Base-by-base conservation (phyloP, 2,888 invertebrate species). In the Amiota mariae region DNA sequence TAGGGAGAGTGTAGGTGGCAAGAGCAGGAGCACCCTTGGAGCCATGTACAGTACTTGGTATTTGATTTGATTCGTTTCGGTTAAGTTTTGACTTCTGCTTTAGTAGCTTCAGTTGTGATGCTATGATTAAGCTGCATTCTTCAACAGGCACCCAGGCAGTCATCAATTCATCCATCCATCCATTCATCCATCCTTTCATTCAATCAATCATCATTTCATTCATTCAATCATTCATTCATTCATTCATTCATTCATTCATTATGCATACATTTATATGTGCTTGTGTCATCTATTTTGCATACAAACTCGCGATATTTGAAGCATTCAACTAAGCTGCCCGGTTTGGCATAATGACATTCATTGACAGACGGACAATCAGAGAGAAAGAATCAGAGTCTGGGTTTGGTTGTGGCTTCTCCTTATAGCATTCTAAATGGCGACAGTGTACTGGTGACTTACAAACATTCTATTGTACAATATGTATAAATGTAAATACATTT, bases 281-380 rank as follows among this genome's bases (percentile, higher is more conserved):
- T 20, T 61, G 61, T 61, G 18, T 20, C 3, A 8, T 61, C 47
- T 24, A 24, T 24, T 24, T 24, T 24, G 36, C 24, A 24, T 24
- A 24, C 24, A 24, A 24, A 24, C 24, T 24, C 46, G 6, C 13
- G 13, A 24, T 8, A n/a, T 46, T 64, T 46, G 46, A 64, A 64
- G 64, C 47, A n/a, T 46, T 24, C 64, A 64, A 64, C 64, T 64
- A 64, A 64, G 64, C 64, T 47, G 64, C 46, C 46, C 47, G 64
- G 64, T 46, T 64, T 64, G 46, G 46, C 47, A 64, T 64, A 64
- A 64, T 64, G 64, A 64, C 64, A 64, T 64, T 64, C 47, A 64
- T 64, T 47, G 64, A 47, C 64, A 64, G 47, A 64, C 24, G 24
- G 24, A 24, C 24, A 24, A 24, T 24, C 24, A 24, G 3, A 24